These are phyloP conservation scores for Cydia fagiglandana DNA, from an alignment of 1,140 invertebrate genomes.

Conservation along the genomic window DNA sequence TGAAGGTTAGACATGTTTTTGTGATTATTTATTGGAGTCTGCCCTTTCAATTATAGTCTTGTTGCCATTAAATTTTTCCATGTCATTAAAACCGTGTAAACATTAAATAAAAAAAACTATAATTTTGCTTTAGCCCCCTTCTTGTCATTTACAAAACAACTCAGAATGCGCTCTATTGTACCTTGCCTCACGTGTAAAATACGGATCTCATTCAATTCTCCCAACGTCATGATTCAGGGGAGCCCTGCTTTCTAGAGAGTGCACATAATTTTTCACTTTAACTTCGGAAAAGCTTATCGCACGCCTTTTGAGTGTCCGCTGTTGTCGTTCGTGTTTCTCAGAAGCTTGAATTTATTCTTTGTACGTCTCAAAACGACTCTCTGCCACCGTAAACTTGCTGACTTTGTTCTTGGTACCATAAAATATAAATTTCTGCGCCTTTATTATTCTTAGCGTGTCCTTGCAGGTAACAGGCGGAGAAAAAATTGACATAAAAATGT, in stretches of 20 bases:
- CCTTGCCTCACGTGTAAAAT: neutral
- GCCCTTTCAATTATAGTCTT: no score
- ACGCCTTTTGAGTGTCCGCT: neutral
- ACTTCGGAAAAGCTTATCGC: constrained; percentile 15
- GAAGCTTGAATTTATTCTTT: neutral
- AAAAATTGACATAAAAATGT: constrained; percentile 9
- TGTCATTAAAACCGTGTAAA: no score
- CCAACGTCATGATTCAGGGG: neutral
- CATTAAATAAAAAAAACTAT: no score
- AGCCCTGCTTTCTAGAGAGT: neutral
- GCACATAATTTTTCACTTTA: constrained; percentile 29
- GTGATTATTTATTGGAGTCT: no score
- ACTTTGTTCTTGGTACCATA: constrained; percentile 13
- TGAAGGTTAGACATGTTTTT: no score
- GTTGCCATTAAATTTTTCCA: no score
- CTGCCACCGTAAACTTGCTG: constrained; percentile 15
- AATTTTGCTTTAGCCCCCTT: no score
- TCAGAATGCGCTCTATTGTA: neutral
- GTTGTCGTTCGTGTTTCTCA: neutral
- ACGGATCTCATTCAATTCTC: constrained; percentile 3
- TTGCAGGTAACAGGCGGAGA: neutral
- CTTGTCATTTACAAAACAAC: no score
- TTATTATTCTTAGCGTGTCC: constrained; percentile 20
- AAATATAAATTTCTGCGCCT: constrained; percentile 27
- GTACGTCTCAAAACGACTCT: constrained; percentile 12